These are phyloP conservation scores for Luffia ferchaultella DNA, from an alignment of 2,888 invertebrate species.

Conservation along the genomic window DNA sequence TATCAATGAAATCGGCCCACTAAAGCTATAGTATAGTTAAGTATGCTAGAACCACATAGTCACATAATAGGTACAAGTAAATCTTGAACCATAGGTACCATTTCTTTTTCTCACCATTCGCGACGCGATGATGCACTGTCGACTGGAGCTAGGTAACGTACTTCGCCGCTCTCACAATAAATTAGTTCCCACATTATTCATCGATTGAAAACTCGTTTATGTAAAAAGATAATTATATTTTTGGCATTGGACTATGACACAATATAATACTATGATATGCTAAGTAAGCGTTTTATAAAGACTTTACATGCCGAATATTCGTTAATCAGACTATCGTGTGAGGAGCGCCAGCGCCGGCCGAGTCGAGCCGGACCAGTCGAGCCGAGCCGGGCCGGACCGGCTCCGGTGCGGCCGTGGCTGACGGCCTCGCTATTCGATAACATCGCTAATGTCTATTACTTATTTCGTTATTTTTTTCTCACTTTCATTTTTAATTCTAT, in stretches of 20 bases:
- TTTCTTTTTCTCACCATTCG: no score
- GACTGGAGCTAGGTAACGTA: no score
- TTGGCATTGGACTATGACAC: slow-evolving; percentile 68
- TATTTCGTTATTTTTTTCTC: slow-evolving; percentile 63
- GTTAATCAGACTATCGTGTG: slow-evolving; percentile 66
- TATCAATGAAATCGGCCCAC: no score
- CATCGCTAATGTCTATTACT: slow-evolving; percentile 54
- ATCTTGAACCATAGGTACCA: no score
- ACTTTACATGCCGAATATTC: slow-evolving; percentile 66
- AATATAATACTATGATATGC: slow-evolving; percentile 68
- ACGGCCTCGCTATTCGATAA: slow-evolving; percentile 39
- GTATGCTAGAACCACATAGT: no score
- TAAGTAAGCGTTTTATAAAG: slow-evolving; percentile 68
- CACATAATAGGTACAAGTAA: no score
- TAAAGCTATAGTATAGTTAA: no score
- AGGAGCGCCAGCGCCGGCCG: slow-evolving; percentile 38
- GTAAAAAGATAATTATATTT: slow-evolving; percentile 68
- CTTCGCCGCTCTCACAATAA: no score
- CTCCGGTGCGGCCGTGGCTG: not conserved
- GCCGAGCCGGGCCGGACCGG: not conserved
- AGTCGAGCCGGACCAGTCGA: not conserved
- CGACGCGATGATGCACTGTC: no score
- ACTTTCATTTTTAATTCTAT: slow-evolving; percentile 62
- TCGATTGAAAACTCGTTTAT: slow-evolving; percentile 20
- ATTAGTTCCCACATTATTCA: no score